These are phyloP conservation scores for Dione juno DNA, from an alignment of 2,888 invertebrate species.

Conservation along the genomic window DNA sequence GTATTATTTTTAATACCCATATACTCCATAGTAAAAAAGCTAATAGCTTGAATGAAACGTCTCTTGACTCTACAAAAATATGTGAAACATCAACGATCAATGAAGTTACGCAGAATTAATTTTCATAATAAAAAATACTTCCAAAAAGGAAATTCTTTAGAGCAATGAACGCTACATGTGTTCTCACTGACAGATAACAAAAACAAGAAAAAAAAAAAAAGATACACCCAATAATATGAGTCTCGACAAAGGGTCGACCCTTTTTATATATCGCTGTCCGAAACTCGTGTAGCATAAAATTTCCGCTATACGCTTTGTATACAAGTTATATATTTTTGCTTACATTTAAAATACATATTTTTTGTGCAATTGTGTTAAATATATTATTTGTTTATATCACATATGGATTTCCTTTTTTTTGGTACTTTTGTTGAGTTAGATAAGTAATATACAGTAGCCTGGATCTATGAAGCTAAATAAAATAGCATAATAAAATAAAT, in stretches of 20 bases:
- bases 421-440: too few species aligned
- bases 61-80: not conserved
- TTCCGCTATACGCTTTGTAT: conserved; percentile 45
- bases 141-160: conserved; percentile 11
- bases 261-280: conserved; percentile 49
- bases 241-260: conserved; percentile 53
- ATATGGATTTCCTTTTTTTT: too few species aligned
- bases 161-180: conserved; percentile 43
- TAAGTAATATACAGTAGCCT: too few species aligned
- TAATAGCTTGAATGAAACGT: too few species aligned
- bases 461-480: too few species aligned
- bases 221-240: conserved; percentile 54
- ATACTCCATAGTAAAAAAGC: too few species aligned
- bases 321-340: conserved; percentile 43
- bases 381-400: too few species aligned
- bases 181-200: conserved; percentile 49
- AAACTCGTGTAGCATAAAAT: conserved; percentile 47
- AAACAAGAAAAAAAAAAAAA: conserved; percentile 49
- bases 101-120: not conserved
- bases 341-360: conserved; percentile 29
- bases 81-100: not conserved
- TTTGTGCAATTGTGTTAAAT: conserved; percentile 21
- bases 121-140: conserved; percentile 11
- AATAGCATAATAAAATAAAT: too few species aligned
- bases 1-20: too few species aligned